Percentiles rank a stretch among this genome's conserved stretches.
Evolutionary conservation across 2,888 invertebrate genomes (phyloP).

Genomic region (Limnephilus lunatus): DNA sequence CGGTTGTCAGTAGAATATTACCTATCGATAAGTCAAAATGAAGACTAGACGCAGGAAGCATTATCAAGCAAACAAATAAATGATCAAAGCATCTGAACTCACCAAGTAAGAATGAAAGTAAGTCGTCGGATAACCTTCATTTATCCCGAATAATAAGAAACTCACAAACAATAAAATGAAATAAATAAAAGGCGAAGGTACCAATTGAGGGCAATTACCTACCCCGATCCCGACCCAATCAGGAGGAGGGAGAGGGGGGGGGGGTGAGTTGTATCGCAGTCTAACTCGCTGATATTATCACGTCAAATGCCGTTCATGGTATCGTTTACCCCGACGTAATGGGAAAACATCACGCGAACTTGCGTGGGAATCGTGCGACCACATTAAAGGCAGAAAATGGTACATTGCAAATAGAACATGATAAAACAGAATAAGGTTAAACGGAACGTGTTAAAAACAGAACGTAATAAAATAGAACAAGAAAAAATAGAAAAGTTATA

Average conservation of each 20-base stretch:
- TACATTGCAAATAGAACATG: not conserved
- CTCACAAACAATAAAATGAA: not conserved
- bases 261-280: slow-evolving; percentile 30
- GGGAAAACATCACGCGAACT: not conserved
- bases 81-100: not conserved
- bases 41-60: not conserved
- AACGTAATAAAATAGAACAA: too few species aligned
- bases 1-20: too few species aligned
- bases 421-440: too few species aligned
- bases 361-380: not conserved
- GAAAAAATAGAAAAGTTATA: too few species aligned
- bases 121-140: not conserved
- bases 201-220: slow-evolving; percentile 42
- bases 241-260: not conserved
- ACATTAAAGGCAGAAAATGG: not conserved
- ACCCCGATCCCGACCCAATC: not conserved
- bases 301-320: slow-evolving; percentile 51
- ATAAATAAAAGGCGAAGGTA: slow-evolving; percentile 6
- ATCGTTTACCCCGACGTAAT: slow-evolving; percentile 42
- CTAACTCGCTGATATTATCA: slow-evolving; percentile 47
- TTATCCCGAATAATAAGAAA: not conserved
- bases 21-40: too few species aligned
- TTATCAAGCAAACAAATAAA: not conserved
- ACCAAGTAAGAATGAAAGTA: not conserved
- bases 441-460: too few species aligned